phyloP scores from a whole-genome alignment of 30 jellyfish, hydroid and myxozoan genomes.

The Mastigias papua region DNA sequence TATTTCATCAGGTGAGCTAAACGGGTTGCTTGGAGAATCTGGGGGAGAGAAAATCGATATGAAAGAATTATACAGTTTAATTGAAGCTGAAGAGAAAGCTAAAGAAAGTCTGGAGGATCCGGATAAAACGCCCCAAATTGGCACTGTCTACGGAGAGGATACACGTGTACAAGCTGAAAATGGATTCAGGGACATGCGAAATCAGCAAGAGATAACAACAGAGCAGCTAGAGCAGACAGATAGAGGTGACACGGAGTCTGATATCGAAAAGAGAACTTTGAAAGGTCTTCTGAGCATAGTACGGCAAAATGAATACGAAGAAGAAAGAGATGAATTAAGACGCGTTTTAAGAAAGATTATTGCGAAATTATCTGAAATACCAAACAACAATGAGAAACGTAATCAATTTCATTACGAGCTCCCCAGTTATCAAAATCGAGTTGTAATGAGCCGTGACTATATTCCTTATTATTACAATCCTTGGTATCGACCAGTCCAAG shows the following conservation, averaged over 20 bases:
- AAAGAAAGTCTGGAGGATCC: conserved; percentile 11
- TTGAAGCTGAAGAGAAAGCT: conserved; percentile 52
- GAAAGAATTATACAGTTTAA: conserved; percentile 60
- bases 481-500: neutral
- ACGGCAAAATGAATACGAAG: conserved; percentile 18
- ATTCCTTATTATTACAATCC: conserved; percentile 23
- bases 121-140: conserved; percentile 66
- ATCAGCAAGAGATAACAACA: conserved; percentile 24
- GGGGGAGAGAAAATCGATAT: conserved; percentile 51
- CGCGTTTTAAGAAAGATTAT: conserved; percentile 44
- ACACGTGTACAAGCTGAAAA: conserved; percentile 14
- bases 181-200: conserved; percentile 7
- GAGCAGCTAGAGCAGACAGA: conserved; percentile 32
- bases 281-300: conserved; percentile 6
- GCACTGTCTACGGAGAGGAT: conserved; percentile 56
- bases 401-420: neutral
- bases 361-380: conserved; percentile 40
- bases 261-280: conserved; percentile 52
- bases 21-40: conserved; percentile 10
- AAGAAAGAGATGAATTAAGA: conserved; percentile 28
- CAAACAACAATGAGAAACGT: neutral
- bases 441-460: neutral
- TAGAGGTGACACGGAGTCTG: conserved; percentile 28
- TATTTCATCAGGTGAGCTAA: conserved; percentile 42
- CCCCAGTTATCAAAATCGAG: conserved; percentile 45